A percentile compares a stretch with the other conserved stretches of the same genome.
Conservation (phyloP, 2,888 invertebrate genomes). For the Sisyra nigra region DNA sequence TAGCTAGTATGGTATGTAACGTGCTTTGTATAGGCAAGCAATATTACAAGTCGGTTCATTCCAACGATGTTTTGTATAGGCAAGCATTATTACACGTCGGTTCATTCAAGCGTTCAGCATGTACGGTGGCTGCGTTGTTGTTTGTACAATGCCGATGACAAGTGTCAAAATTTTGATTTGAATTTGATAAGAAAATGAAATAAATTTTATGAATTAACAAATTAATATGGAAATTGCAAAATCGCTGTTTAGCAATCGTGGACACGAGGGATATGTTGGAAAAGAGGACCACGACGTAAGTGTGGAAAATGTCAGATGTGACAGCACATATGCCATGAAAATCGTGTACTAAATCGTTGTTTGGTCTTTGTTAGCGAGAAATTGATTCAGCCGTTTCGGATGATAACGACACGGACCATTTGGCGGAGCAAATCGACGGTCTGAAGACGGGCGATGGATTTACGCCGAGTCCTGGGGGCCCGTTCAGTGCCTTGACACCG, state of each 20-base stretch:
- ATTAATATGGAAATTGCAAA: constrained; percentile 76
- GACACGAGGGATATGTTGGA: constrained; percentile 81
- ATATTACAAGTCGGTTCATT: no score
- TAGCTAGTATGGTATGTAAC: no score
- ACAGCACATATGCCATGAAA: neutral
- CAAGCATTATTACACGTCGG: no score
- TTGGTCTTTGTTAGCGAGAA: constrained; percentile 41
- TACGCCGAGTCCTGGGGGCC: constrained; percentile 68
- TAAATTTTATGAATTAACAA: neutral
- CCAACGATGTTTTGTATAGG: no score
- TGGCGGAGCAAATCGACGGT: constrained; percentile 48
- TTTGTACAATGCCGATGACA: neutral
- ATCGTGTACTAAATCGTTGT: neutral
- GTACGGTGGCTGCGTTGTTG: neutral
- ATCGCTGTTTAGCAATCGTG: constrained; percentile 71
- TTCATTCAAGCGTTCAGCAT: no score
- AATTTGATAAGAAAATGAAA: neutral
- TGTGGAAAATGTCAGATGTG: constrained; percentile 12
- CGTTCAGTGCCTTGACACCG: constrained; percentile 86
- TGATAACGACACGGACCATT: constrained; percentile 40
- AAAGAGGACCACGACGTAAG: constrained; percentile 64
- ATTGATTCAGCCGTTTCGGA: constrained; percentile 65
- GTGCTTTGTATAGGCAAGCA: no score
- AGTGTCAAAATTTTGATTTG: constrained; percentile 1
- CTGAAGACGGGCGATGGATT: constrained; percentile 54